Conservation (phyloP, 2,797 vertebrate genomes). For the Ammospiza maritima region DNA sequence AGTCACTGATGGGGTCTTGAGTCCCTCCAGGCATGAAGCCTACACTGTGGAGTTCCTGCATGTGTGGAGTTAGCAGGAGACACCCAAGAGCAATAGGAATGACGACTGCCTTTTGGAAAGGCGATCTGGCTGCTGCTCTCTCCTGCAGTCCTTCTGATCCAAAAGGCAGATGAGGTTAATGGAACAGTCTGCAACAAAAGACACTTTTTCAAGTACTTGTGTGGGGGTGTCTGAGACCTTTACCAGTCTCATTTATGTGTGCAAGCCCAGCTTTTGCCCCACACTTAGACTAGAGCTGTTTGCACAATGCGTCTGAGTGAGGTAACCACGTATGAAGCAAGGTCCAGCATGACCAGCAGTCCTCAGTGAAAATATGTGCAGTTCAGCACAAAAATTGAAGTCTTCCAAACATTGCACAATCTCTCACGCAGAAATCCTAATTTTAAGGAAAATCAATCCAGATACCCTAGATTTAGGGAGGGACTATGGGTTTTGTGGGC, state of each 20-base stretch:
- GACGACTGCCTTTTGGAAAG: neutral
- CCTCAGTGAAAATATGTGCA: neutral
- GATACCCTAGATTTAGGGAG: neutral
- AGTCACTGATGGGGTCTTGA: neutral
- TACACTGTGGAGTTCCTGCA: fast-evolving
- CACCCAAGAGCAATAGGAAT: neutral
- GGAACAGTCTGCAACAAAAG: neutral
- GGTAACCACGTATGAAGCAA: neutral
- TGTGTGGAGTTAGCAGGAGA: neutral
- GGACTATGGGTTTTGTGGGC: neutral
- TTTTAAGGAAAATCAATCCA: neutral
- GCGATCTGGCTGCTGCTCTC: neutral
- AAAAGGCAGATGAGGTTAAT: neutral
- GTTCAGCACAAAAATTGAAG: neutral
- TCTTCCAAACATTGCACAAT: neutral
- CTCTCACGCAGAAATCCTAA: neutral
- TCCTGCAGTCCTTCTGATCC: neutral
- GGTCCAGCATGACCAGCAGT: neutral
- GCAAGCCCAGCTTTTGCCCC: neutral
- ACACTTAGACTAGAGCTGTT: neutral
- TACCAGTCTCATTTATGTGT: neutral
- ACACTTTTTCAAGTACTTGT: neutral
- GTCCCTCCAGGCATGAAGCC: neutral
- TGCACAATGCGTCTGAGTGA: neutral
- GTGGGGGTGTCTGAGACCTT: neutral